Evolutionary conservation across 1,140 invertebrate genomes (phyloP).

Genomic region (Papilio polytes): DNA sequence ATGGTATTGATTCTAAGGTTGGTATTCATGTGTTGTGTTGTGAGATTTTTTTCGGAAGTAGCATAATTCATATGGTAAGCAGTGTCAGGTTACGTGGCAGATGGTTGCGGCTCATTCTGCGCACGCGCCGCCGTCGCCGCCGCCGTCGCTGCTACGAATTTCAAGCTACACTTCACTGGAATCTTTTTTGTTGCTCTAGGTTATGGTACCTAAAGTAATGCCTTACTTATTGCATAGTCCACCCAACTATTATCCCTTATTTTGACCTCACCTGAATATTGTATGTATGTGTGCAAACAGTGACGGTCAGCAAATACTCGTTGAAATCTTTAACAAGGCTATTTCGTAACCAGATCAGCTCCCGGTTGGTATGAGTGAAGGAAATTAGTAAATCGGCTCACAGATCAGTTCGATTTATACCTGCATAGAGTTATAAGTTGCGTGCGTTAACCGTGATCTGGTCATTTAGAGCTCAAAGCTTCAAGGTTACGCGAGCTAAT

Average conservation of each 20-base stretch:
- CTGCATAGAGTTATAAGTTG: too few species aligned
- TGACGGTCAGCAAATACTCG: not conserved
- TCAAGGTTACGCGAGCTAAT: too few species aligned
- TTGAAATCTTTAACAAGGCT: not conserved
- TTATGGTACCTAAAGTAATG: conserved; percentile 40
- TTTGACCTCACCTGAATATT: not conserved
- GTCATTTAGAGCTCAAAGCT: too few species aligned
- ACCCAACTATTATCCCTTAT: not conserved
- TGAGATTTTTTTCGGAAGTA: conserved; percentile 69
- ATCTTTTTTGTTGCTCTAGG: conserved; percentile 52
- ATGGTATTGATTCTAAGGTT: conserved; percentile 49
- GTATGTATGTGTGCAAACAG: too few species aligned
- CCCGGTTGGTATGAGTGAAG: too few species aligned
- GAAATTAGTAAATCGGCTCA: too few species aligned
- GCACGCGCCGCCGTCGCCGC: conserved; percentile 62
- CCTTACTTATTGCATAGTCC: conserved; percentile 23
- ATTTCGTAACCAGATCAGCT: too few species aligned
- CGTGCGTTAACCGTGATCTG: too few species aligned
- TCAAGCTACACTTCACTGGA: conserved; percentile 52
- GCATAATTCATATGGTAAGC: conserved; percentile 75
- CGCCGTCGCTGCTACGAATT: conserved; percentile 47
- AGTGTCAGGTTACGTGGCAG: conserved; percentile 79
- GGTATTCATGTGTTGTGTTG: conserved; percentile 47
- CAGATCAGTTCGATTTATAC: too few species aligned
- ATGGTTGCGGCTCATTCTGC: conserved; percentile 59